Base-by-base conservation (phyloP, 1,140 invertebrate species). In the Zaprionus kolodkinae region DNA sequence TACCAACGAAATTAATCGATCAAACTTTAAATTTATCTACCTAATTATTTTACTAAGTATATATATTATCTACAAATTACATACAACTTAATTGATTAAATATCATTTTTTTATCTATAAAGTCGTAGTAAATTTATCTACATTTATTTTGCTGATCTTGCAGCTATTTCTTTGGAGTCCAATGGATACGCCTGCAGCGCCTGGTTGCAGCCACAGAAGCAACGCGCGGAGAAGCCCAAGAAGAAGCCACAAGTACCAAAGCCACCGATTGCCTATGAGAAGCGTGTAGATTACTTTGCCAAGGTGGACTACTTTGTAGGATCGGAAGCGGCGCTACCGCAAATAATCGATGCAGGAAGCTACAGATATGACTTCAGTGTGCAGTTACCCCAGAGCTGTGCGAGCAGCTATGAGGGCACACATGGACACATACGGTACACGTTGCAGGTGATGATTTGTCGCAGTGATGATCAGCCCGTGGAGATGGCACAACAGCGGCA, bases 391-490 rank as follows among this genome's bases (percentile, higher is more conserved):
- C 76, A 81, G n/a, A 93, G 93, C 66, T 92, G 95, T 54, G 95
- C 95, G 6, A 94, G 95, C 52, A 96, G 95, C 40, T 96, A 96
- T 92, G 95, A 96, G 81, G 95, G 95, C 0, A 93, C 95, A 40
- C 94, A 94, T 87, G 96, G 96, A 1, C 94, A 94, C 76, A 93
- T 96, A 57, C 93, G 95, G 13, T 96, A 96, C 85, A 95, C 93
- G 56, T 88, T 96, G 5, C 96, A 96, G 92, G 95, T 92, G 25
- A 68, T 88, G 12, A 30, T 82, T 88, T 96, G 96, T 94, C 95
- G 67, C 94, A 95, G 82, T 95, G 96, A 93, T 93, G 68, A 81
- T 95, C 79, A 95, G 94, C 79, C 93, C 92, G 48, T 95, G 95
- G 78, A 94, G 93, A 55, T 96, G 95, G 92, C 94, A 88, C 72